Evolutionary conservation across 1,140 invertebrate genomes (phyloP), one percentile per base, ranked within the genome.

Genomic region (Pteromalus puparum): DNA sequence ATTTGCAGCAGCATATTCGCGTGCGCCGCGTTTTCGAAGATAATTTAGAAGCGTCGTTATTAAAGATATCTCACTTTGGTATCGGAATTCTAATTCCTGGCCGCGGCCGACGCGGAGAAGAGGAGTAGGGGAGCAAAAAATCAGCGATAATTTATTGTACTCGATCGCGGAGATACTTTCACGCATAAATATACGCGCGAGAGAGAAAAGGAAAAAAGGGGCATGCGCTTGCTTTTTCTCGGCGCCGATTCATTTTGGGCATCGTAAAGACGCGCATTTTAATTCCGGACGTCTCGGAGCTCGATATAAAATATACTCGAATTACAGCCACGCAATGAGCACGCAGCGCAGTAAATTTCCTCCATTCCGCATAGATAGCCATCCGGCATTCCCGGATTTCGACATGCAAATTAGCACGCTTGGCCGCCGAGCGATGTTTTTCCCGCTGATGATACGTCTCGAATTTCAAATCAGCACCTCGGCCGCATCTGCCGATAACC

Each of bases 251-350:
- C 74, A 53, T 83, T 83, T 70, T 48, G 24, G 53, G 82, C 82
- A 38, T 83, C 82, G 82, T 83, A 83, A 83, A 83, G 76, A 83
- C 77, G 53, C 74, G 67, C 82, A 34, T 83, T 77, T 83, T 83
- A 76, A 83, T 83, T 77, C 42, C 30, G 30, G 30, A 34, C 30
- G 4, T 34, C 30, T 34, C 30, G 30, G n/a, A n/a, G n/a, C n/a
- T 34, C 30, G 30, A 72, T 73, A 74, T 76, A 48, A 53, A 21
- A 82, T 82, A 67, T 82, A 82, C 81, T 82, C 68, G 72, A 75
- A 82, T 82, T 82, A 82, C 72, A 75, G 80, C 61, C 61, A 28
- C n/a, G 80, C 13, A 15, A 53, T 53, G 1, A 53, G 72, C 48
- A 72, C 24, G 67, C 68, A 81, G 9, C 46, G 46, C 18, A n/a